Conservation (phyloP, 1,140 invertebrate genomes). For the Oscheius sp. region DNA sequence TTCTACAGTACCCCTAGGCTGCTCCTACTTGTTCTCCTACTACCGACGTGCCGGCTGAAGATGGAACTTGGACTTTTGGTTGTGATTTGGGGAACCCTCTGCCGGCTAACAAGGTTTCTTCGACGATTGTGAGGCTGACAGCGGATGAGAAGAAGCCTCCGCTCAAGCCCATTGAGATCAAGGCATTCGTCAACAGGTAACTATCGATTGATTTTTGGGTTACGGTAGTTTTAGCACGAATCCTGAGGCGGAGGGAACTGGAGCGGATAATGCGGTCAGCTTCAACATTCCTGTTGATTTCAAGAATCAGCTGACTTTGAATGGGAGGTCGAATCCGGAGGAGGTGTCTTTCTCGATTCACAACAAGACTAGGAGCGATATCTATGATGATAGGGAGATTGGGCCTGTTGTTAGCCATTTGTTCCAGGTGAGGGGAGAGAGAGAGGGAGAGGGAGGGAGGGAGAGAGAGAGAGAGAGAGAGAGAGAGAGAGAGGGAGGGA, state of each 20-base stretch:
- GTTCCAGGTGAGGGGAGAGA: slow-evolving; percentile 51
- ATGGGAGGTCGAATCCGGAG: slow-evolving; percentile 53
- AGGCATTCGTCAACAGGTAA: slow-evolving; percentile 44
- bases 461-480: no score
- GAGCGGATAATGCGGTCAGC: slow-evolving; percentile 50
- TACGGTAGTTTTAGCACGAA: no score
- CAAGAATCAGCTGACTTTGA: slow-evolving; percentile 52
- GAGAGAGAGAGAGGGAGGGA: no score
- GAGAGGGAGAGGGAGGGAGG: no score
- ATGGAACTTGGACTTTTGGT: slow-evolving; percentile 45
- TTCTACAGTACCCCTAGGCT: no score
- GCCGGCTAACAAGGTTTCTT: slow-evolving; percentile 50
- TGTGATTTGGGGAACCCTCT: slow-evolving; percentile 59
- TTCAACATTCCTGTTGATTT: slow-evolving; percentile 55
- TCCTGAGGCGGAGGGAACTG: slow-evolving; percentile 45
- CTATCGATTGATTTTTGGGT: no score
- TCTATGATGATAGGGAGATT: slow-evolving; percentile 57
- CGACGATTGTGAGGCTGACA: slow-evolving; percentile 51
- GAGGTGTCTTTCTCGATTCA: slow-evolving; percentile 54
- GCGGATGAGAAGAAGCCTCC: slow-evolving; percentile 49
- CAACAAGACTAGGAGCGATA: slow-evolving; percentile 47
- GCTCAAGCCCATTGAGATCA: slow-evolving; percentile 39
- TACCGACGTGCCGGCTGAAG: slow-evolving; percentile 37
- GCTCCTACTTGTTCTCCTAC: slow-evolving; percentile 47
- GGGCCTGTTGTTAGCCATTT: slow-evolving; percentile 59